Percentiles rank a stretch among this genome's conserved stretches.
These are phyloP conservation scores for Prinia subflava DNA, from an alignment of 2,113 vertebrate species.

Conservation along the genomic window DNA sequence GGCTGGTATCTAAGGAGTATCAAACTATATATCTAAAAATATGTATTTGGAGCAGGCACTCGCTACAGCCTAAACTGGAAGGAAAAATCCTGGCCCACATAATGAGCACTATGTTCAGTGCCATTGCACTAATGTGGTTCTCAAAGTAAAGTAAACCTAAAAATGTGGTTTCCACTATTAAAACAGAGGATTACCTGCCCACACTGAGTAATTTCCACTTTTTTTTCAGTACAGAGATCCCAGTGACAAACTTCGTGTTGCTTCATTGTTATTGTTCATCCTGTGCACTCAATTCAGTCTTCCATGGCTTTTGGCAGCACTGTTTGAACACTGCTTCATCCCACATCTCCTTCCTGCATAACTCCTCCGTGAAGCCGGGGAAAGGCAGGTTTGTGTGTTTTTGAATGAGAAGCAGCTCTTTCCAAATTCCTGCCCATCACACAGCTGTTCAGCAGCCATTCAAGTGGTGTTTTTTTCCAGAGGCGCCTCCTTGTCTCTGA, in stretches of 20 bases:
- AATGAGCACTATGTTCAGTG: neutral
- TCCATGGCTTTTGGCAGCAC: neutral
- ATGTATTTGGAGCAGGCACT: neutral
- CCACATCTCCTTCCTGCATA: neutral
- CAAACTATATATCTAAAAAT: neutral
- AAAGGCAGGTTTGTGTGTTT: neutral
- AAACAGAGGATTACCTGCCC: neutral
- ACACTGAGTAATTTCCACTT: neutral
- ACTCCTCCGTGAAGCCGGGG: neutral
- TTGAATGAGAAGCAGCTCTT: neutral
- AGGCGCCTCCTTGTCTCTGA: slow-evolving; percentile 1
- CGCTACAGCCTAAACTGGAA: neutral
- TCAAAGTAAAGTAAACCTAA: neutral
- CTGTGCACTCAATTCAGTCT: neutral
- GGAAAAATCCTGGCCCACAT: neutral
- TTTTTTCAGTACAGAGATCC: neutral
- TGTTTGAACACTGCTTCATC: neutral
- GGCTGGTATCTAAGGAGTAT: neutral
- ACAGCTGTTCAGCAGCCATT: neutral
- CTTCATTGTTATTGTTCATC: neutral
- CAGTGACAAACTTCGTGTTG: neutral
- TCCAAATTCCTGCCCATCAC: neutral
- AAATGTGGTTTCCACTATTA: neutral
- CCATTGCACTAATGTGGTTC: neutral
- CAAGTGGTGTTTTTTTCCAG: neutral